Conservation (phyloP, 2,113 vertebrate genomes). For the Engraulis encrasicolus region DNA sequence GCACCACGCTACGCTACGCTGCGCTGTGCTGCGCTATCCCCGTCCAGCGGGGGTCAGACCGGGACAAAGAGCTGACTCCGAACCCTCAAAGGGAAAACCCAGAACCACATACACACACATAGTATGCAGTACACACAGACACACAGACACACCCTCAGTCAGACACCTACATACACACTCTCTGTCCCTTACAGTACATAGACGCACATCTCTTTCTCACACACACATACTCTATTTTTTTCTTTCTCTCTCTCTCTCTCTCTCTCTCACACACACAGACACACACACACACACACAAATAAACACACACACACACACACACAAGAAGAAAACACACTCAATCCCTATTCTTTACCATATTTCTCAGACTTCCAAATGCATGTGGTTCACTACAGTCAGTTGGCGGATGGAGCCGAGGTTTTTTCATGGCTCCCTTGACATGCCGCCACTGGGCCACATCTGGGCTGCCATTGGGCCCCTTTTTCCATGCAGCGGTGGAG, state of each 20-base stretch:
- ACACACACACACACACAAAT: neutral
- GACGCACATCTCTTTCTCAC: too few relatives aligned
- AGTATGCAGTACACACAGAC: too few relatives aligned
- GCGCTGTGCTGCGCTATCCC: neutral
- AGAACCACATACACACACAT: neutral
- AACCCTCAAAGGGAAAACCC: slow-evolving; percentile 11
- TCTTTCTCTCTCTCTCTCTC: too few relatives aligned
- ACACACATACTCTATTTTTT: too few relatives aligned
- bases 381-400: neutral
- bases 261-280: too few relatives aligned
- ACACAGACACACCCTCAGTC: neutral
- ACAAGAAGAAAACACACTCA: neutral
- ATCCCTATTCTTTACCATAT: neutral
- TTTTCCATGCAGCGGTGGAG: neutral
- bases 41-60: neutral
- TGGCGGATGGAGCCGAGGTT: neutral
- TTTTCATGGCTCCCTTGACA: neutral
- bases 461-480: too few relatives aligned
- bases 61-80: neutral
- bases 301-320: neutral
- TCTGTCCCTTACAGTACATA: too few relatives aligned
- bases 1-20: too few relatives aligned
- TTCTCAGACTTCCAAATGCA: neutral
- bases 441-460: neutral
- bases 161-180: neutral